Evolutionary conservation across 1,140 invertebrate species (phyloP).

Genomic region (Papilio xuthus): DNA sequence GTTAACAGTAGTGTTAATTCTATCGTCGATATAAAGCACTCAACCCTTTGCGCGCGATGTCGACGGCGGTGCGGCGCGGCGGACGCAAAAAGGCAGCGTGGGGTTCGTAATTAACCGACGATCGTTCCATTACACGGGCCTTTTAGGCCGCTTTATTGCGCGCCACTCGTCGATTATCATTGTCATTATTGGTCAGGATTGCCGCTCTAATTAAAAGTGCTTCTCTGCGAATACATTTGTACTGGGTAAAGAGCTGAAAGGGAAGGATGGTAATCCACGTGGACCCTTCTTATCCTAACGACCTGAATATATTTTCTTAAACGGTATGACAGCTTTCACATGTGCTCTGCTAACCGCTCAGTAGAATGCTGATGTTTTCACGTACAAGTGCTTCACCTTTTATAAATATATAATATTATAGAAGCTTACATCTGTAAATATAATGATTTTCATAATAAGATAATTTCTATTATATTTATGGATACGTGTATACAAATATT

Average conservation of each 20-base stretch:
- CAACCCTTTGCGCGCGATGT: background rate
- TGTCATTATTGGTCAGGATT: constrained; percentile 33
- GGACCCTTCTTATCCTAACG: constrained; percentile 19
- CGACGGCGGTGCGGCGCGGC: background rate
- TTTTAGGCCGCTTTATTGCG: constrained; percentile 32
- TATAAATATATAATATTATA: too few relatives aligned
- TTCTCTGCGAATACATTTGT: constrained; percentile 14
- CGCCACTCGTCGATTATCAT: constrained; percentile 28
- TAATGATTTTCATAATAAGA: too few relatives aligned
- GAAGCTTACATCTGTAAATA: too few relatives aligned
- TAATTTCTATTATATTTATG: too few relatives aligned
- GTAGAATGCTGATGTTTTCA: background rate
- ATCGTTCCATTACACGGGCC: constrained; percentile 36
- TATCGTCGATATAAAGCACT: constrained; percentile 8
- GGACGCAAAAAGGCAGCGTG: constrained; percentile 23
- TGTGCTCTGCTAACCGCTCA: background rate
- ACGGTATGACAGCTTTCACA: constrained; percentile 22
- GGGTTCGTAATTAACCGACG: constrained; percentile 24
- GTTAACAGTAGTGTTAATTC: background rate
- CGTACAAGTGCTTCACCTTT: background rate
- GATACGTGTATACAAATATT: too few relatives aligned
- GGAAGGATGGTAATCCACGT: background rate
- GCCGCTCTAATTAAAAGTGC: constrained; percentile 24
- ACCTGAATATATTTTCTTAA: constrained; percentile 20
- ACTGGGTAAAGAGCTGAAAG: constrained; percentile 1